Conservation (phyloP, 2,888 invertebrate genomes). For the Parnassius apollo region DNA sequence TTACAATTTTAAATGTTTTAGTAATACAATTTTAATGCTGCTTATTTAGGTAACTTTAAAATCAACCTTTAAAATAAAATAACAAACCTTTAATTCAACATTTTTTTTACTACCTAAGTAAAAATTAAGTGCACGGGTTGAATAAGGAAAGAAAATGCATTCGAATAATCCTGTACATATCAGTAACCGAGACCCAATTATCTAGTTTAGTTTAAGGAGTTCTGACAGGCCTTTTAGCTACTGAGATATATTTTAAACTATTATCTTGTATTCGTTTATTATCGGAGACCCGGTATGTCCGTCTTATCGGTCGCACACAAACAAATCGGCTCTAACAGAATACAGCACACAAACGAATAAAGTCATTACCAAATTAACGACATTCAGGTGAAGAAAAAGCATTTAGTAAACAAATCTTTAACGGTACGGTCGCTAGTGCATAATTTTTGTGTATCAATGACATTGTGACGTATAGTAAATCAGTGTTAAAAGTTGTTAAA, state of each 20-base stretch:
- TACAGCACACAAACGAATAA: slow-evolving; percentile 64
- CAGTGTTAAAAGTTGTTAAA: slow-evolving; percentile 22
- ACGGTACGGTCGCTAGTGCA: slow-evolving; percentile 60
- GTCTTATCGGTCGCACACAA: slow-evolving; percentile 71
- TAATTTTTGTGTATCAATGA: slow-evolving; percentile 43
- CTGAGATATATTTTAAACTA: slow-evolving; percentile 66
- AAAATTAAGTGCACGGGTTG: slow-evolving; percentile 15
- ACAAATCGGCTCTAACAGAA: slow-evolving; percentile 51
- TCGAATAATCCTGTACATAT: slow-evolving; percentile 23
- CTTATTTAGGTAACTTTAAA: no score
- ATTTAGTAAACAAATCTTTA: slow-evolving; percentile 75
- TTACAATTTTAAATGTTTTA: no score
- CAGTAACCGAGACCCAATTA: slow-evolving; percentile 21
- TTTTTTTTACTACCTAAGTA: slow-evolving; percentile 10
- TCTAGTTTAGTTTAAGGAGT: slow-evolving; percentile 44
- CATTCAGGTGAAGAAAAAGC: slow-evolving; percentile 74
- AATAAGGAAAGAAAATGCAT: slow-evolving; percentile 22
- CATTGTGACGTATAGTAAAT: slow-evolving; percentile 27
- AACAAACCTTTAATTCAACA: not conserved
- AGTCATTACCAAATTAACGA: slow-evolving; percentile 79
- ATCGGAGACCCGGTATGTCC: slow-evolving; percentile 72
- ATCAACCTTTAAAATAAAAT: not conserved
- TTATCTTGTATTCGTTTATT: slow-evolving; percentile 67
- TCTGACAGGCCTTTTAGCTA: slow-evolving; percentile 69
- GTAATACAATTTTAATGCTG: not conserved